Conservation (phyloP, 2,113 vertebrate genomes). For the Drymodes brunneopygia region DNA sequence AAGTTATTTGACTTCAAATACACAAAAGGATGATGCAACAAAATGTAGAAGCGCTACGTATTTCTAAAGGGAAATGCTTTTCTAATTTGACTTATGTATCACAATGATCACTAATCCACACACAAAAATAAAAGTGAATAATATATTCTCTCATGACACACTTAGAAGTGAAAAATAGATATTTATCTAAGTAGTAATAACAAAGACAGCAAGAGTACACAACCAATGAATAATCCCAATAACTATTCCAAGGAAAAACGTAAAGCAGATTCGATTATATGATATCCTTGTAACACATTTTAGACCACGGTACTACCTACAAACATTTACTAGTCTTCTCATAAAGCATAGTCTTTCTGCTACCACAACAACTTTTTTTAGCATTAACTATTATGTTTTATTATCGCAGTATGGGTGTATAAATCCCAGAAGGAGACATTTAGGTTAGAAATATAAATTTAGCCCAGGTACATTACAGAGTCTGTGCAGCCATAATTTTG, state of each 20-base stretch:
- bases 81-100: not conserved
- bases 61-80: not conserved
- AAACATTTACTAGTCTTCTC: not conserved
- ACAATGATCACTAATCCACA: not conserved
- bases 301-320: not conserved
- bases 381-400: not conserved
- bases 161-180: not conserved
- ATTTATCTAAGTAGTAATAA: not conserved
- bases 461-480: not conserved
- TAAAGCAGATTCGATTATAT: not conserved
- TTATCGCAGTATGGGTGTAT: not conserved
- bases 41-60: not conserved
- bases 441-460: not conserved
- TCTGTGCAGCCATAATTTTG: not conserved
- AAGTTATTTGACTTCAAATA: not conserved
- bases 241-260: not conserved
- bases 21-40: not conserved
- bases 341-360: not conserved
- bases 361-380: not conserved
- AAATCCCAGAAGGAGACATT: not conserved
- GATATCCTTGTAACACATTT: not conserved
- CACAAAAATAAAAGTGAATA: not conserved
- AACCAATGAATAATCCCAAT: not conserved
- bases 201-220: not conserved
- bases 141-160: not conserved